Percentiles rank a stretch among this genome's conserved stretches.
Evolutionary conservation across 2,888 invertebrate species (phyloP).

Genomic region (Eupithecia inturbata): DNA sequence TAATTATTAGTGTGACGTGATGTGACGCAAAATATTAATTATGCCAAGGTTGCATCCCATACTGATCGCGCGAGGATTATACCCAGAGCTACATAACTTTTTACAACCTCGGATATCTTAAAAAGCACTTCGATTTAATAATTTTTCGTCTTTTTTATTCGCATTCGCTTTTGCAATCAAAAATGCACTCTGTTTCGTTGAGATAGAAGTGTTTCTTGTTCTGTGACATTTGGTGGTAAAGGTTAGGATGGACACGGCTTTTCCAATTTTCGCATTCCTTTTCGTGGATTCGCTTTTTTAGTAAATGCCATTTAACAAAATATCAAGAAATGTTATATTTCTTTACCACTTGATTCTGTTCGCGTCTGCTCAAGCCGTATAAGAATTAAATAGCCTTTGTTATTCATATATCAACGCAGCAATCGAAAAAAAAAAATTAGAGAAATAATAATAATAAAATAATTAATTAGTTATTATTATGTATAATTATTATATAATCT

Average conservation of each 20-base stretch:
- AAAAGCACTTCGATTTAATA: constrained; percentile 40
- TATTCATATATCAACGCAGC: too few relatives aligned
- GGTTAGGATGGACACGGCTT: background rate
- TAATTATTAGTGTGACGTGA: too few relatives aligned
- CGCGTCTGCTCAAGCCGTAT: too few relatives aligned
- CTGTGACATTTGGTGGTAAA: background rate
- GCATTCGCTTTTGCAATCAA: background rate
- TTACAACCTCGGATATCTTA: constrained; percentile 38
- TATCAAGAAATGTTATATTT: too few relatives aligned
- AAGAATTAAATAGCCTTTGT: too few relatives aligned
- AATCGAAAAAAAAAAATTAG: too few relatives aligned
- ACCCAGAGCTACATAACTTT: constrained; percentile 37
- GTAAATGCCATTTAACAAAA: too few relatives aligned
- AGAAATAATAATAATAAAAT: too few relatives aligned
- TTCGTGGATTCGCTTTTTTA: too few relatives aligned
- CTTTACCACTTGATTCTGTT: too few relatives aligned
- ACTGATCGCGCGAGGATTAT: background rate
- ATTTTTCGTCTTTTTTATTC: constrained; percentile 27
- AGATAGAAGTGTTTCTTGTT: constrained; percentile 13
- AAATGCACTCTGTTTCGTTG: constrained; percentile 3
- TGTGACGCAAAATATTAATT: background rate
- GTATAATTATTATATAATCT: too few relatives aligned
- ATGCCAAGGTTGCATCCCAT: constrained; percentile 31
- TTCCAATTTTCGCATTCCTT: background rate
- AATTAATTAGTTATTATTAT: too few relatives aligned